Conservation (phyloP, 2,797 vertebrate species). For the Pristis pectinata region DNA sequence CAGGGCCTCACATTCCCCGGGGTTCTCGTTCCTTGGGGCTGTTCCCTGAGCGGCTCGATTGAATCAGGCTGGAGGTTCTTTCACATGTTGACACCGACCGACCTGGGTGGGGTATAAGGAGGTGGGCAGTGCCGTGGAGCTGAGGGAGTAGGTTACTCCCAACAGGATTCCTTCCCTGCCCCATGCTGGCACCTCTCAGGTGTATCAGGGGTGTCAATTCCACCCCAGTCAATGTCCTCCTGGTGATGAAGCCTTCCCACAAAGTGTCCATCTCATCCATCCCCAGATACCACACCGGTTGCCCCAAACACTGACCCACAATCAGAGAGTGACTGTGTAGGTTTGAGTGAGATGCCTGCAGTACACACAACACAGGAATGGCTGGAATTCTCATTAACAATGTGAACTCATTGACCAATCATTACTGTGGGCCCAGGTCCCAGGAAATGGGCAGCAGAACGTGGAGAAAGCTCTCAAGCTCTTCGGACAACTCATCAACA, state of each 20-base stretch:
- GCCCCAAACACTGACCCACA: too few species aligned
- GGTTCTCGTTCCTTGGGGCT: not conserved
- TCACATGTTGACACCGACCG: too few species aligned
- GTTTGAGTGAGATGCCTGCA: too few species aligned
- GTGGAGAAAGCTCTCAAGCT: slow-evolving; percentile 95
- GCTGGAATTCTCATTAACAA: too few species aligned
- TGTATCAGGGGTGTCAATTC: not conserved
- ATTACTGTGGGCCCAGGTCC: slow-evolving; percentile 63
- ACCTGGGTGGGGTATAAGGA: not conserved
- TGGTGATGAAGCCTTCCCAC: too few species aligned
- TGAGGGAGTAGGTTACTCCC: not conserved
- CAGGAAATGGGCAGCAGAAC: slow-evolving; percentile 85
- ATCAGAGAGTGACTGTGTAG: too few species aligned
- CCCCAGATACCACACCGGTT: too few species aligned
- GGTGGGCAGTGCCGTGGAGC: not conserved
- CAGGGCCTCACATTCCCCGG: too few species aligned
- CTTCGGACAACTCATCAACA: slow-evolving; percentile 95
- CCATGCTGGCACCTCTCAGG: not conserved
- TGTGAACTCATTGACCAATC: too few species aligned
- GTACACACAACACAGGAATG: too few species aligned
- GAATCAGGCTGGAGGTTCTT: not conserved
- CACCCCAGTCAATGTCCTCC: not conserved
- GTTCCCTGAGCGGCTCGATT: not conserved
- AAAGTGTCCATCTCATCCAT: too few species aligned
- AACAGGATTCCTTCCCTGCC: not conserved